Percentiles rank a stretch among this genome's conserved stretches.
Conservation (phyloP, 2,113 vertebrate genomes). For the Oceanites oceanicus region DNA sequence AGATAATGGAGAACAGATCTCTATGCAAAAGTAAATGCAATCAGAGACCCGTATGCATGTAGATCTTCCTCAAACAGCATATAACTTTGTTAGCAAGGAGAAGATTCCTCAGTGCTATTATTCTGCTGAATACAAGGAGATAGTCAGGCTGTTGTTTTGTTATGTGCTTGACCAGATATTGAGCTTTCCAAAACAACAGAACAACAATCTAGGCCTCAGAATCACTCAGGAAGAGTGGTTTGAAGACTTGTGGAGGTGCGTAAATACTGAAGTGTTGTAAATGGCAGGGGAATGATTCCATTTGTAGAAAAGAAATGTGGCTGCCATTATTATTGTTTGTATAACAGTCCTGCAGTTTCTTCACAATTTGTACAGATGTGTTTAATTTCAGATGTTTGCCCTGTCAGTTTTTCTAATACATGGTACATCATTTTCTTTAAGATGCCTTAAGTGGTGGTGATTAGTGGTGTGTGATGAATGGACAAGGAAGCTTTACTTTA, state of each 20-base stretch:
- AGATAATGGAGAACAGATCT: not conserved
- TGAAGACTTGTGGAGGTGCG: not conserved
- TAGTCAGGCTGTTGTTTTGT: not conserved
- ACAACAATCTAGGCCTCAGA: not conserved
- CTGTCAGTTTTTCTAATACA: not conserved
- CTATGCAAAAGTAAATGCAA: not conserved
- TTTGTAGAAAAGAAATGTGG: conserved; percentile 9
- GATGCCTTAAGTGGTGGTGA: not conserved
- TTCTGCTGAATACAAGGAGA: not conserved
- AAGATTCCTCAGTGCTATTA: not conserved
- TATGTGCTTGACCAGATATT: not conserved
- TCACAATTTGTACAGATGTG: not conserved
- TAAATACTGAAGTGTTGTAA: not conserved
- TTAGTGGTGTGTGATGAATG: not conserved
- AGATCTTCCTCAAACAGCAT: not conserved
- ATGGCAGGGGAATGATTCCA: not conserved
- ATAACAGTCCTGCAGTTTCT: not conserved
- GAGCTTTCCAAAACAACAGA: not conserved
- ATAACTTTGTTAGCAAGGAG: not conserved
- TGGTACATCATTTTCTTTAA: not conserved
- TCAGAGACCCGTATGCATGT: rapidly evolving
- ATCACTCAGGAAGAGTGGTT: not conserved
- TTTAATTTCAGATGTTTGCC: not conserved
- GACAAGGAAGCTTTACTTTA: conserved; percentile 31
- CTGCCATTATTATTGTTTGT: not conserved